Evolutionary conservation across 2,797 vertebrate genomes (phyloP), one percentile per base, ranked within the genome.

Genomic region (Myripristis jacobus): DNA sequence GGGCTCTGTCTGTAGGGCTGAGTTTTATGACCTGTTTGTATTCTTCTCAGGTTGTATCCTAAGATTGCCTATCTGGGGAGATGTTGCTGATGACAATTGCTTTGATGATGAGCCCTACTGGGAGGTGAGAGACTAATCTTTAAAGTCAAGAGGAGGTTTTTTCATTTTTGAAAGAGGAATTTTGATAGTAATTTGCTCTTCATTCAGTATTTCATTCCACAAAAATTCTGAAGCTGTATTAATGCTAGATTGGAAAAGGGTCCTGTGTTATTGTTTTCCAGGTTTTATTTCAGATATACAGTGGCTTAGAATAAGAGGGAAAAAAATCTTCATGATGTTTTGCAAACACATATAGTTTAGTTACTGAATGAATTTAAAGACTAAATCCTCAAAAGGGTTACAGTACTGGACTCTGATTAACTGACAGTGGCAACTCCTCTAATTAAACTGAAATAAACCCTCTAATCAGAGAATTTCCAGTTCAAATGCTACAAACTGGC

Each of bases 71-170:
- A 77, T 98, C 70, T 99, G 97, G 97, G 97, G 96, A 3, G 96
- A 98, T 53, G 78, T 95, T 0, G 89, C 95, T 0, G 96, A 97
- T 62, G 95, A 97, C 82, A 95, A 95, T 80, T 99, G 98, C 90
- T 99, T 96, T 79, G 95, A 98, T 46, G 98, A 99, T 34, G 92
- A 89, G 1, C 0, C 93, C 2, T 99, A 98, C 88, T 99, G 98
- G 97, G 96, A 98, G 96, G 98, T 98, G 79, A 94, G 85, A 47
- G 24, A 65, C 2, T 0, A n/a, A 24, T 46, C 25, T 25, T 55
- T 2, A 50, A 50, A 38, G 11, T 22, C 22, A 51, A 13, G 8
- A 24, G 3, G 7, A 24, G 22, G 6, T 19, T 19, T 19, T 21
- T 21, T 3, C n/a, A 47, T 2, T 47, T 51, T 51, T 47, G 9